Evolutionary conservation across 2,888 invertebrate species (phyloP).

Genomic region (Conistra vaccinii): DNA sequence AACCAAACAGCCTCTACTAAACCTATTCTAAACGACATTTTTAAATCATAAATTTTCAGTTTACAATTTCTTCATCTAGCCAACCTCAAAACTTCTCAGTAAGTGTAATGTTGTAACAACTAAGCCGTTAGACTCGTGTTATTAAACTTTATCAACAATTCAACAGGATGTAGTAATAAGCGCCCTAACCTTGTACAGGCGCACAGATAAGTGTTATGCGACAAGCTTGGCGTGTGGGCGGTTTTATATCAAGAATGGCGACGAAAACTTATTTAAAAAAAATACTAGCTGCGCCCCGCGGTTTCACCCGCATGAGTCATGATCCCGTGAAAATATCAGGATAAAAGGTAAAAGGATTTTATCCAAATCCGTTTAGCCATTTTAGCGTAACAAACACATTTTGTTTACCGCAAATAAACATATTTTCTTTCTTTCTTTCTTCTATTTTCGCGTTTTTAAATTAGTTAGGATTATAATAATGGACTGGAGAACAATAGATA

Average conservation of each 20-base stretch:
- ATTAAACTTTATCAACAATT: constrained; percentile 61
- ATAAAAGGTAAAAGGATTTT: no score
- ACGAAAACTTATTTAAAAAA: not conserved
- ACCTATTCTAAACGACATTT: constrained; percentile 1
- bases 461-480: not conserved
- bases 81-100: not conserved
- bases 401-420: no score
- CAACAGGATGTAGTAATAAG: constrained; percentile 66
- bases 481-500: no score
- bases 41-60: not conserved
- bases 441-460: no score
- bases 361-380: no score
- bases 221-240: constrained; percentile 28
- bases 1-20: not conserved
- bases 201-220: constrained; percentile 42
- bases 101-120: not conserved
- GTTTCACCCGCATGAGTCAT: no score
- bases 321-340: no score
- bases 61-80: not conserved
- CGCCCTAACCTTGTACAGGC: constrained; percentile 48
- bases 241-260: not conserved
- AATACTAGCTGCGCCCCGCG: no score
- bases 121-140: constrained; percentile 53
- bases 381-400: no score
- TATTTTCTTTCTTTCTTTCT: no score